phyloP scores from a whole-genome alignment of 2,113 vertebrate species.

The Sigmodon hispidus region DNA sequence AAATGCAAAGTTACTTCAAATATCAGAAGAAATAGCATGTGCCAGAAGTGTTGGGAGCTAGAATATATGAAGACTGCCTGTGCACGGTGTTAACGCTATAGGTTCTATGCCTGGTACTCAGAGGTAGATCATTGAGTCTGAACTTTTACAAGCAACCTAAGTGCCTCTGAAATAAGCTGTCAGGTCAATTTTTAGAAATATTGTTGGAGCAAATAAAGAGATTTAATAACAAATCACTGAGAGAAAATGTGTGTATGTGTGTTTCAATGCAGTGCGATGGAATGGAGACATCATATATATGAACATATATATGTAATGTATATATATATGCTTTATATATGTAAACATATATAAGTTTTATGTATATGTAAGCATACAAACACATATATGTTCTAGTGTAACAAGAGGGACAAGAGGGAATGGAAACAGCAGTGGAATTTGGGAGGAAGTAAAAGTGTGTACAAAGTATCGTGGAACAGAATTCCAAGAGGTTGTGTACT shows the following conservation, averaged over 20 bases:
- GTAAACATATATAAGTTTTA: no score
- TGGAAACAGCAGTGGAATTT: not conserved
- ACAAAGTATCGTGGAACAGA: not conserved
- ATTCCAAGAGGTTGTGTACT: not conserved
- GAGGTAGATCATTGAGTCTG: not conserved
- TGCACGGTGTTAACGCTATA: fast-evolving
- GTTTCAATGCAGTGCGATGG: no score
- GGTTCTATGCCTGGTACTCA: fast-evolving
- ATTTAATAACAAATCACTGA: not conserved
- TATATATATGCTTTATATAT: no score
- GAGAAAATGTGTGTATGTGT: not conserved
- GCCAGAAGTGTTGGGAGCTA: no score
- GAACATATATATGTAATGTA: no score
- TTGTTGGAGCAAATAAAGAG: not conserved
- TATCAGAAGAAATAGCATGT: not conserved
- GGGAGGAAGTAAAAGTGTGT: not conserved
- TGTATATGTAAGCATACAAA: no score
- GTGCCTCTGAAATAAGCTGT: not conserved
- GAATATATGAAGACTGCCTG: not conserved
- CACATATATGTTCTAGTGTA: not conserved
- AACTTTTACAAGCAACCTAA: not conserved
- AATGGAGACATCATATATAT: no score
- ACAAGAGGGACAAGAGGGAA: not conserved
- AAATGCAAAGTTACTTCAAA: not conserved
- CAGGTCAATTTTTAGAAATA: not conserved